Percentiles rank a stretch among this genome's conserved stretches.
Conservation (phyloP, 1,140 invertebrate species). For the Philaenus spumarius region DNA sequence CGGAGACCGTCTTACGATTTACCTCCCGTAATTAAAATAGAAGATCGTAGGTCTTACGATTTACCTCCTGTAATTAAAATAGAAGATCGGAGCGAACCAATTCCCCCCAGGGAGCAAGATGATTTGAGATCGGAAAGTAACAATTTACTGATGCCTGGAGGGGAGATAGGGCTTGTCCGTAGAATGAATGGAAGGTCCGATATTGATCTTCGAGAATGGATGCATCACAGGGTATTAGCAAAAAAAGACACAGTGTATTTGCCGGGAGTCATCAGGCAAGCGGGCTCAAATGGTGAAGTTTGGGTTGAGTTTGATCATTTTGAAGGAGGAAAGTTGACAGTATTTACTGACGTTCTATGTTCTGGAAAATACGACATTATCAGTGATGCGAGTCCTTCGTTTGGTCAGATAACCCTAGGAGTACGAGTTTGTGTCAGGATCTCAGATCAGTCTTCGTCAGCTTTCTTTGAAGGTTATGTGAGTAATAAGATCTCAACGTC, state of each 20-base stretch:
- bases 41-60: conserved; percentile 14
- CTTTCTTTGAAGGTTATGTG: conserved; percentile 80
- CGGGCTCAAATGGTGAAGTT: conserved; percentile 50
- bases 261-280: conserved; percentile 66
- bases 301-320: conserved; percentile 65
- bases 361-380: conserved; percentile 81
- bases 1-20: conserved; percentile 8
- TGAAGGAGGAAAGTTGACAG: conserved; percentile 51
- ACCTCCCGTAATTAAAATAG: conserved; percentile 11
- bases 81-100: conserved; percentile 16
- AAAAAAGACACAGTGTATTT: conserved; percentile 74
- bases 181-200: conserved; percentile 20
- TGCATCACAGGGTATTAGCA: conserved; percentile 81
- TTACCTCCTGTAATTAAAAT: conserved; percentile 13
- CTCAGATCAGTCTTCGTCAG: conserved; percentile 27
- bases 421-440: conserved; percentile 56
- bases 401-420: conserved; percentile 61
- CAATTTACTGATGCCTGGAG: not conserved
- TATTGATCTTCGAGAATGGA: conserved; percentile 86
- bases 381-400: conserved; percentile 83
- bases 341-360: conserved; percentile 43
- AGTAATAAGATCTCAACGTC: conserved; percentile 57
- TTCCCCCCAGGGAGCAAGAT: conserved; percentile 8
- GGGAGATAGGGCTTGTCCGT: not conserved
- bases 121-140: not conserved